Conservation (phyloP, 2,797 vertebrate species). For the Xerus rutilus region DNA sequence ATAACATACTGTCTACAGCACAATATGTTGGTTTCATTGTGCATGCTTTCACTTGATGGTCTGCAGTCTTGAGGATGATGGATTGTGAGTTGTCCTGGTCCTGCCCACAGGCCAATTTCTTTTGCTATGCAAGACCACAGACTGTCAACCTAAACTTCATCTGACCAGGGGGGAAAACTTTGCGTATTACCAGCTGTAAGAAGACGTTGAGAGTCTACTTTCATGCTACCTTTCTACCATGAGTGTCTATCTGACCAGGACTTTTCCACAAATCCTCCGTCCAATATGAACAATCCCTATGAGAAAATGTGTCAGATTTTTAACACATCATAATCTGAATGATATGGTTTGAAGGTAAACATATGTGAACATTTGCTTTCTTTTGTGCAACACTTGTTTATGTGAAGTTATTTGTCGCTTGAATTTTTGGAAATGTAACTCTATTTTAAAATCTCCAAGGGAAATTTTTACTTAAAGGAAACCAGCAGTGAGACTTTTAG, state of each 20-base stretch:
- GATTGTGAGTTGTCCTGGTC: background rate
- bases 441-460: conserved; percentile 40
- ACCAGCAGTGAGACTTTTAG: background rate
- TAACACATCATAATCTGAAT: conserved; percentile 15
- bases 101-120: background rate
- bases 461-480: conserved; percentile 59
- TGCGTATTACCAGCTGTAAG: background rate
- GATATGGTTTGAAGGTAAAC: conserved; percentile 11
- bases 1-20: background rate
- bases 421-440: conserved; percentile 62
- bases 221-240: background rate
- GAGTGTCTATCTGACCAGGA: background rate
- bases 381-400: background rate
- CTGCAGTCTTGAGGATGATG: background rate
- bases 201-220: background rate
- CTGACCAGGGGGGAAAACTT: background rate
- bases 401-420: conserved; percentile 50
- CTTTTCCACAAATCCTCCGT: background rate
- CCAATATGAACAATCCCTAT: background rate
- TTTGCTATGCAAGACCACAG: background rate
- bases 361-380: conserved; percentile 31
- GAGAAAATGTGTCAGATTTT: conserved; percentile 2
- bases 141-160: background rate
- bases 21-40: background rate
- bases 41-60: background rate